Conservation (phyloP, 2,113 vertebrate genomes). For the Himantopus leucocephalus region DNA sequence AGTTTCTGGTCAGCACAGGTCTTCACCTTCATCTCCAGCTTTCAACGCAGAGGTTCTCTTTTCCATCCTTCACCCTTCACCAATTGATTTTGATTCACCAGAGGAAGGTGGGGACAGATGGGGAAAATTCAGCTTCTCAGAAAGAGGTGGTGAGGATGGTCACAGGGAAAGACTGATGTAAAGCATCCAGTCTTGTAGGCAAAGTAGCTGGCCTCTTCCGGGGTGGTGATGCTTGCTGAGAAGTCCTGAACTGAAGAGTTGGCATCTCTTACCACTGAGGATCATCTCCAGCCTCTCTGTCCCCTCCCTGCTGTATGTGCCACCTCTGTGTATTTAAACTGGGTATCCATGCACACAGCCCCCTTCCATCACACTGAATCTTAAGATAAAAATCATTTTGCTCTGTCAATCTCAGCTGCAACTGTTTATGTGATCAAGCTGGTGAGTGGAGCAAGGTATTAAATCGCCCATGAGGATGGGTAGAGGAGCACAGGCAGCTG, state of each 20-base stretch:
- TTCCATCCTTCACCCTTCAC: background rate
- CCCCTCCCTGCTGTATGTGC: background rate
- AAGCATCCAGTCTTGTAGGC: background rate
- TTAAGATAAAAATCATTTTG: background rate
- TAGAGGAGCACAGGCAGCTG: background rate
- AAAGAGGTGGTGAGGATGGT: background rate
- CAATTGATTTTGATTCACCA: background rate
- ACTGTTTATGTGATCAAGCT: background rate
- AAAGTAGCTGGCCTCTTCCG: background rate
- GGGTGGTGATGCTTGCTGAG: background rate
- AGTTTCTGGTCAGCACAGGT: background rate
- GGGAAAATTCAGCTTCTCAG: background rate
- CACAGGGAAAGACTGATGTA: fast-evolving
- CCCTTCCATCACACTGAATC: background rate
- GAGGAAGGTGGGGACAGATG: background rate
- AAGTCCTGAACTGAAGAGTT: background rate
- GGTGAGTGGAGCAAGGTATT: background rate
- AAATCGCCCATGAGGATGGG: background rate
- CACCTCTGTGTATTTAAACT: background rate
- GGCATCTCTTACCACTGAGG: background rate
- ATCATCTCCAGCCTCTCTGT: background rate
- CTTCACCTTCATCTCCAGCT: background rate
- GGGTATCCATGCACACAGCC: background rate
- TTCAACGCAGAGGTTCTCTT: background rate
- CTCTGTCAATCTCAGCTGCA: background rate